These are phyloP conservation scores for Heteromormyrus szaboi DNA, from an alignment of 2,797 vertebrate genomes.

Conservation along the genomic window DNA sequence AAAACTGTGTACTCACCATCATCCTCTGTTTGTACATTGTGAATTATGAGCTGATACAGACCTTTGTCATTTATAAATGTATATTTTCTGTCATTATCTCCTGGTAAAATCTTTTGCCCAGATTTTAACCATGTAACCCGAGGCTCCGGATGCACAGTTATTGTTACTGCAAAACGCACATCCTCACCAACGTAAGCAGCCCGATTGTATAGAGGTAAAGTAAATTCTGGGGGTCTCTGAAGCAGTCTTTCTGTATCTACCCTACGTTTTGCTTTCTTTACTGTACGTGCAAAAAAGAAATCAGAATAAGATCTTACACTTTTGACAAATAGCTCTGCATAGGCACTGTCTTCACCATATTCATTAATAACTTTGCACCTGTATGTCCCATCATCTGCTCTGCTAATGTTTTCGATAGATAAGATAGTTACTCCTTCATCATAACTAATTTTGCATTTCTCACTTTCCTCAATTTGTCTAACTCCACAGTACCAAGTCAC, in stretches of 20 bases:
- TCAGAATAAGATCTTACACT: slow-evolving; percentile 81
- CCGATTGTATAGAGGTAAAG: slow-evolving; percentile 84
- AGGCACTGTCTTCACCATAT: slow-evolving; percentile 93
- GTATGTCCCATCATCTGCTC: slow-evolving; percentile 90
- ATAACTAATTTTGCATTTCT: slow-evolving; percentile 89
- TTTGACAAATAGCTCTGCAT: slow-evolving; percentile 85
- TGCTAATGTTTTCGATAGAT: slow-evolving; percentile 78
- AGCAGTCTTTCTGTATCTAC: slow-evolving; percentile 87
- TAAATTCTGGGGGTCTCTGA: slow-evolving; percentile 95
- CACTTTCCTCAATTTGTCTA: slow-evolving; percentile 82
- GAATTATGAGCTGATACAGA: slow-evolving; percentile 87
- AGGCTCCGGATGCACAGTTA: slow-evolving; percentile 96
- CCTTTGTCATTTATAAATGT: slow-evolving; percentile 91
- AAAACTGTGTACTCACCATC: slow-evolving; percentile 90
- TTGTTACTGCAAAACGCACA: slow-evolving; percentile 87
- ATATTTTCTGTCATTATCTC: slow-evolving; percentile 86
- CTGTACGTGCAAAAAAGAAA: slow-evolving; percentile 79
- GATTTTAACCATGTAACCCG: slow-evolving; percentile 92
- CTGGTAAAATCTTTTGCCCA: slow-evolving; percentile 91
- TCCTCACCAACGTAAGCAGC: slow-evolving; percentile 86
- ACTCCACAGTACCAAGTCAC: slow-evolving; percentile 97
- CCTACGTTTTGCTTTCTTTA: slow-evolving; percentile 88
- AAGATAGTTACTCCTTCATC: slow-evolving; percentile 87
- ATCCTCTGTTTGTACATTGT: slow-evolving; percentile 73
- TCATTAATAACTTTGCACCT: slow-evolving; percentile 94